Base-by-base conservation (phyloP, 2,113 vertebrate species). In the Platichthys stellatus region DNA sequence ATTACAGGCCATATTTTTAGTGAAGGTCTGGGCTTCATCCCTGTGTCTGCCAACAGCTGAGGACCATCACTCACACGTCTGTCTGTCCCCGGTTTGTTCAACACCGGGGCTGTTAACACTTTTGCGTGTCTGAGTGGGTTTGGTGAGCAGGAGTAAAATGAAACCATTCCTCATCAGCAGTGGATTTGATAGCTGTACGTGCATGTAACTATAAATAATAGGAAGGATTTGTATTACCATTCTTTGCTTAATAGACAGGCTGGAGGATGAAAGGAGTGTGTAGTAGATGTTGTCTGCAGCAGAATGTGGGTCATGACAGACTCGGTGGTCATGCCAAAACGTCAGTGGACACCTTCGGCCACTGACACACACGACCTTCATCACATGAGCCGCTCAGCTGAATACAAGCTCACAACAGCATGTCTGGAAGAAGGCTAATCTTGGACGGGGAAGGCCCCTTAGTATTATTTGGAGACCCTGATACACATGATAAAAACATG, bases 1-100 rank as follows among this genome's bases (percentile, higher is more conserved):
- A 91, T 92, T 92, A 91, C 88, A 89, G 84, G 72, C 76, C 84
- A 61, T 92, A 91, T 92, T 89, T 92, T 90, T 91, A 87, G 88
- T 73, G 85, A 86, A 83, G 86, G 82, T 43, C 78, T 43, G 57
- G 75, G 74, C 81, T 78, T 86, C 80, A 73, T 84, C 60, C 59
- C 76, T 66, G 77, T 56, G 85, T 81, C 47, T 57, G 59, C 51
- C 66, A 68, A 80, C 90, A 92, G 88, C 89, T 88, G 88, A 89
- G 68, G 79, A 82, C 80, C 82, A 90, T 91, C 78, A 88, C 81
- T 93, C 88, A 90, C 60, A 69, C 1, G 69, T 24, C 75, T 69
- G 78, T 72, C 83, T 80, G 63, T 53, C 45, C 40, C 74, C 18
- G 66, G 79, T 78, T 85, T 71, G 47, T 61, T 64, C 66, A 61